phyloP scores from a whole-genome alignment of 2,888 invertebrate species.

The Anoplius nigerrimus region DNA sequence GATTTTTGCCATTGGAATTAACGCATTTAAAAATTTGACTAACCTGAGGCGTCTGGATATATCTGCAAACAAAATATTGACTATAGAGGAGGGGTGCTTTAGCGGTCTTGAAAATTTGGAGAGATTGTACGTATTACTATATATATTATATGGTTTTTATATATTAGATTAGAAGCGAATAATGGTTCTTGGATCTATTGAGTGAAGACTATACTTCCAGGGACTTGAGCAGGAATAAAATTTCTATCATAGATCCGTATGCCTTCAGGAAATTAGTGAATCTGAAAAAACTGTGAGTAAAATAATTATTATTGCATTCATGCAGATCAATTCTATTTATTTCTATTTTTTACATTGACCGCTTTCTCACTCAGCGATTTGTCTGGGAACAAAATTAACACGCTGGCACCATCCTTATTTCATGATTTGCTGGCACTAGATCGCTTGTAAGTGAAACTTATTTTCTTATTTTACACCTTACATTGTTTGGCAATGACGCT shows the following conservation, averaged over 20 bases:
- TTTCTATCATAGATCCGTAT: conserved; percentile 83
- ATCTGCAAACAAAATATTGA: conserved; percentile 82
- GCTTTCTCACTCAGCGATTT: conserved; percentile 67
- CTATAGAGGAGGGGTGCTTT: conserved; percentile 83
- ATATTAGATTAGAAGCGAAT: no score
- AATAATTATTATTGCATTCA: conserved; percentile 17
- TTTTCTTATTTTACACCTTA: conserved; percentile 32
- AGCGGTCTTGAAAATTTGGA: conserved; percentile 82
- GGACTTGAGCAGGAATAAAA: conserved; percentile 88
- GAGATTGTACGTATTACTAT: conserved; percentile 78
- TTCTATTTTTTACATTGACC: conserved; percentile 45
- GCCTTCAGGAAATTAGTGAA: conserved; percentile 85
- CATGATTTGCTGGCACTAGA: conserved; percentile 71
- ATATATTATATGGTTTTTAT: conserved; percentile 16
- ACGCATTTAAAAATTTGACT: conserved; percentile 68
- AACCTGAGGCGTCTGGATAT: conserved; percentile 79
- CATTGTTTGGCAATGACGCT: no score
- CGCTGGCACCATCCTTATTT: conserved; percentile 68
- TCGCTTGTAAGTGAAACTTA: conserved; percentile 69
- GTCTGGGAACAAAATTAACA: conserved; percentile 69
- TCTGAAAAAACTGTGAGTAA: conserved; percentile 80
- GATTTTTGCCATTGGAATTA: conserved; percentile 76
- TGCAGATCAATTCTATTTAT: conserved; percentile 36
- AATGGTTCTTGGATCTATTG: conserved; percentile 3
- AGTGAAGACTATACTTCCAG: conserved; percentile 74